Evolutionary conservation across 1,140 invertebrate species (phyloP).

Genomic region (Drosophila quadrilineata): DNA sequence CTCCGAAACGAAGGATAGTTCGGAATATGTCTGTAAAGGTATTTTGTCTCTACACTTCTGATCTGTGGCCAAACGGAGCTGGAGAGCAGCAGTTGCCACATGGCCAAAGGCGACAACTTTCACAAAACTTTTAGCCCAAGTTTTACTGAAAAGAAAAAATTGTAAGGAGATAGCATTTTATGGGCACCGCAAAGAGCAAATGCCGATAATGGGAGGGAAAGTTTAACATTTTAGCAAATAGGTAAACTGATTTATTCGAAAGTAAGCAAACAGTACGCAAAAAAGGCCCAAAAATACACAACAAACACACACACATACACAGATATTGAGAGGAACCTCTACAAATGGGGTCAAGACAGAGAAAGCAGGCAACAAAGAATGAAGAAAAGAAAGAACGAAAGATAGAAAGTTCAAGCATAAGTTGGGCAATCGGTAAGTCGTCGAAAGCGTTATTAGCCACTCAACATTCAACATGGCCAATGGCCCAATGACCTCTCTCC

Average conservation of each 20-base stretch:
- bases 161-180: conserved; percentile 6
- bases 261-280: conserved; percentile 12
- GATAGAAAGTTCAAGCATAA: conserved; percentile 18
- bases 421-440: conserved; percentile 29
- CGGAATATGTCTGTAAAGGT: conserved; percentile 4
- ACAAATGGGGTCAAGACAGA: conserved; percentile 18
- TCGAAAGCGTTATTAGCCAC: conserved; percentile 31
- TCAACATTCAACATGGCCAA: too few species aligned
- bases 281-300: not conserved
- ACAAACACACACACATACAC: too few species aligned
- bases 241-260: conserved; percentile 28
- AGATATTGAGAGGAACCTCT: not conserved
- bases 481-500: conserved; percentile 8
- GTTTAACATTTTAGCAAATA: conserved; percentile 31
- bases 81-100: not conserved
- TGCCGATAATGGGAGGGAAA: conserved; percentile 33
- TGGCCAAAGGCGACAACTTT: conserved; percentile 14
- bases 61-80: not conserved
- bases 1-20: too few species aligned
- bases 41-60: not conserved
- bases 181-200: not conserved
- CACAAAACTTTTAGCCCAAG: conserved; percentile 14
- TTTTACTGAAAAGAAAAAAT: conserved; percentile 3
- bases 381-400: too few species aligned
- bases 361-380: too few species aligned